These are phyloP conservation scores for Samia ricini DNA, from an alignment of 1,140 invertebrate genomes.

Conservation along the genomic window DNA sequence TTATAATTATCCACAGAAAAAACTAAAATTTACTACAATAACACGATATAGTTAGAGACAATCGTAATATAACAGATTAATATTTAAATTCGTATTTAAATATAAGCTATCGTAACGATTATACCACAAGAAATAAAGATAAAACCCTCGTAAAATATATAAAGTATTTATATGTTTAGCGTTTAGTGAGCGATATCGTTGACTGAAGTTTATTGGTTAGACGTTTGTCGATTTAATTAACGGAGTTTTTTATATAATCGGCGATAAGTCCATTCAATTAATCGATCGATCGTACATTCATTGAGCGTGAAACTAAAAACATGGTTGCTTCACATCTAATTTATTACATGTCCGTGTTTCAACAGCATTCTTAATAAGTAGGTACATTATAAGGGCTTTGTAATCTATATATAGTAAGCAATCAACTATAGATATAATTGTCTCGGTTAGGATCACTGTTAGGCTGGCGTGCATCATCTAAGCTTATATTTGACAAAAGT, in stretches of 20 bases:
- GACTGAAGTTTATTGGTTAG: not conserved
- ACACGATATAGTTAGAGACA: conserved; percentile 35
- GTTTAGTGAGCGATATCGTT: not conserved
- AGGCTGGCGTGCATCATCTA: no score
- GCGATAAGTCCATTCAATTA: not conserved
- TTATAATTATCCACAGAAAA: conserved; percentile 47
- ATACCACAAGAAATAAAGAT: not conserved
- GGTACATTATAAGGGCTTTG: no score
- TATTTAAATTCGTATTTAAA: conserved; percentile 34
- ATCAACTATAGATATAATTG: not conserved
- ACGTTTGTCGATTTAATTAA: not conserved
- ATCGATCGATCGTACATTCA: not conserved
- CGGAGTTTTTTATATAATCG: not conserved
- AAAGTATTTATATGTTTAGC: not conserved
- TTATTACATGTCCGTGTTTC: not conserved
- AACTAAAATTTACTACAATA: conserved; percentile 31
- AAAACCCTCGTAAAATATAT: conserved; percentile 1
- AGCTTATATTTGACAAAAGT: no score
- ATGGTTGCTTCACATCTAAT: not conserved
- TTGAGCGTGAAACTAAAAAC: not conserved
- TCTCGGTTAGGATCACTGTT: no score
- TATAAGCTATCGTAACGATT: conserved; percentile 2
- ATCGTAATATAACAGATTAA: conserved; percentile 40
- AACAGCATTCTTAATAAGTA: not conserved
- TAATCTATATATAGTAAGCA: not conserved